Percentiles rank a stretch among this genome's conserved stretches.
Evolutionary conservation across 2,797 vertebrate genomes (phyloP).

Genomic region (Spondyliosoma cantharus): DNA sequence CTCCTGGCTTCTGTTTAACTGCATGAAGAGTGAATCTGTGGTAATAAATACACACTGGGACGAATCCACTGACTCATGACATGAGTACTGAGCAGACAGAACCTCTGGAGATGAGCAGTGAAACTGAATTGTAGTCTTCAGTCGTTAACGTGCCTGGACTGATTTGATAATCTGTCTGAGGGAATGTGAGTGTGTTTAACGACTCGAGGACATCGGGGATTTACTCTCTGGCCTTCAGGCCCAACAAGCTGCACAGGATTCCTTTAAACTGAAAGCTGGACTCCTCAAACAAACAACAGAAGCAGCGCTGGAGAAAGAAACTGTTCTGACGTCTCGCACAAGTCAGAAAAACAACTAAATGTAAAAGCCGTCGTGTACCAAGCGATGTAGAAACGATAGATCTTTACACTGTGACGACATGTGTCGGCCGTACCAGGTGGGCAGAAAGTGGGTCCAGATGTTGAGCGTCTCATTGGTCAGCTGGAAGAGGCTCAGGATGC

Average conservation of each 20-base stretch:
- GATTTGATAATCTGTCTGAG: constrained; percentile 7
- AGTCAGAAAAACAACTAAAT: background rate
- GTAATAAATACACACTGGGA: background rate
- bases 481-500: constrained; percentile 93
- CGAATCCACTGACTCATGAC: background rate
- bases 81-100: constrained; percentile 11
- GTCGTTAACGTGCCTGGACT: background rate
- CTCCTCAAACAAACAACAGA: background rate
- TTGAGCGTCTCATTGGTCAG: constrained; percentile 97
- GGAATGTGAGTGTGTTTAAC: background rate
- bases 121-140: constrained; percentile 2
- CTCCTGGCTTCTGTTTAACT: constrained; percentile 2
- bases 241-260: constrained; percentile 38
- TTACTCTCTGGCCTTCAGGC: background rate
- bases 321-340: background rate
- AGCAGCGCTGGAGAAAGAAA: too few species aligned
- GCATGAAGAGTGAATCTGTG: background rate
- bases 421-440: constrained; percentile 86
- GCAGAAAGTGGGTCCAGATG: constrained; percentile 96
- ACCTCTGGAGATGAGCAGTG: background rate
- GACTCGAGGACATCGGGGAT: background rate
- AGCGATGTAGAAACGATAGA: background rate
- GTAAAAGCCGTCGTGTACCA: background rate
- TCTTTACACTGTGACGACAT: background rate
- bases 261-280: background rate